A percentile compares a stretch with the other conserved stretches of the same genome.
Evolutionary conservation across 1,140 invertebrate species (phyloP).

Genomic region (Tetraneura akinire): DNA sequence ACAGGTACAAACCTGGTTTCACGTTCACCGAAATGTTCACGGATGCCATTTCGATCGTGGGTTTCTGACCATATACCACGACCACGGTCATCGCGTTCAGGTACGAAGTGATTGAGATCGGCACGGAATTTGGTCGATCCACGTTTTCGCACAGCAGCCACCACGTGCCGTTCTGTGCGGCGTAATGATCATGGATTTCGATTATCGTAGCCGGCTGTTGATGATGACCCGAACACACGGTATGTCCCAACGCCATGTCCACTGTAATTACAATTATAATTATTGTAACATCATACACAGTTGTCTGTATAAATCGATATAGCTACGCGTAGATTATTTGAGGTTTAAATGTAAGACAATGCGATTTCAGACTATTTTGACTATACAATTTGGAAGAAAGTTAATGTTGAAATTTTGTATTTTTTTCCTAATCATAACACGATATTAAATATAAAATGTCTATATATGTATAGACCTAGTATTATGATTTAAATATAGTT

Average conservation of each 20-base stretch:
- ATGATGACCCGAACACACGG: conserved; percentile 54
- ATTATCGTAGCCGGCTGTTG: conserved; percentile 59
- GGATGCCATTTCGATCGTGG: not conserved
- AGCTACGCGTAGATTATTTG: too few relatives aligned
- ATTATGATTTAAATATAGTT: too few relatives aligned
- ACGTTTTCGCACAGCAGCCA: conserved; percentile 66
- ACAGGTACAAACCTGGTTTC: conserved; percentile 19
- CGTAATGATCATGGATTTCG: conserved; percentile 69
- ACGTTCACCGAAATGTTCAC: conserved; percentile 46
- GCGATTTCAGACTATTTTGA: too few relatives aligned
- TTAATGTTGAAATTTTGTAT: too few relatives aligned
- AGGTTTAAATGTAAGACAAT: too few relatives aligned
- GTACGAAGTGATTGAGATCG: conserved; percentile 66
- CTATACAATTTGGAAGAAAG: too few relatives aligned
- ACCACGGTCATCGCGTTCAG: conserved; percentile 60
- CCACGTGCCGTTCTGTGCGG: conserved; percentile 67
- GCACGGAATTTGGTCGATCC: conserved; percentile 57
- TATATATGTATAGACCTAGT: too few relatives aligned
- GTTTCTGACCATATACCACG: not conserved
- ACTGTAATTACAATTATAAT: conserved; percentile 20
- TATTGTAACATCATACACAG: too few relatives aligned
- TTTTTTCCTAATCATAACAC: too few relatives aligned
- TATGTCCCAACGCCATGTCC: conserved; percentile 34
- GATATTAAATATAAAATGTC: too few relatives aligned
- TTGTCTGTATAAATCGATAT: too few relatives aligned